These are phyloP conservation scores for Glandiceps talaboti DNA, from an alignment of 53 echinoderm and acorn worm genomes.

Conservation along the genomic window DNA sequence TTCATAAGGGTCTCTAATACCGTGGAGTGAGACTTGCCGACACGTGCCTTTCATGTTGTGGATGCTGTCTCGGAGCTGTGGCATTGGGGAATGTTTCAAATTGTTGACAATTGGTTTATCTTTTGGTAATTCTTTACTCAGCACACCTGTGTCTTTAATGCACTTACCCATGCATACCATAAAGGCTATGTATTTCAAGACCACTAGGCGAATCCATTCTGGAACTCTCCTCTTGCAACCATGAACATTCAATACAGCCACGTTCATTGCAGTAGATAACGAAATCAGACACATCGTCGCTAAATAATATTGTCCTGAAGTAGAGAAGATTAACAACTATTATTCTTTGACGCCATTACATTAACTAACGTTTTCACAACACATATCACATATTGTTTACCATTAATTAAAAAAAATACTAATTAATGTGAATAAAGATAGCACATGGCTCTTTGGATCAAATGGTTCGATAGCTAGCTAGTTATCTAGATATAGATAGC, in stretches of 20 bases:
- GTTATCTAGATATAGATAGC: no score
- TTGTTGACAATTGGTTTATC: conserved; percentile 3
- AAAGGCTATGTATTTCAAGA: conserved; percentile 59
- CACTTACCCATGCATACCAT: conserved; percentile 36
- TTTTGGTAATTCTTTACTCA: not conserved
- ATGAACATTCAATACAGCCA: conserved; percentile 87
- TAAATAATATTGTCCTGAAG: conserved; percentile 90
- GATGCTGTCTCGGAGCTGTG: conserved; percentile 46
- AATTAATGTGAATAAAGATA: no score
- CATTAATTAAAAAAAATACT: no score
- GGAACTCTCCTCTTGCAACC: conserved; percentile 54
- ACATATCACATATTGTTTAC: no score
- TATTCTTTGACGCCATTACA: no score
- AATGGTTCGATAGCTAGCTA: no score
- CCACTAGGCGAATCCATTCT: conserved; percentile 42
- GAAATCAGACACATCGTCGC: conserved; percentile 97
- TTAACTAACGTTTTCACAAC: no score
- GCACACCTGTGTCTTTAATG: not conserved
- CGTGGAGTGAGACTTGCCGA: not conserved
- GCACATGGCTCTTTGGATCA: no score
- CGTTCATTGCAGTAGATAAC: conserved; percentile 96
- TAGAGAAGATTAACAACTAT: no score
- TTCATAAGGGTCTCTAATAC: conserved; percentile 38
- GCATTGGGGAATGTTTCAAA: conserved; percentile 30
- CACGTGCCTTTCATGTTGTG: conserved; percentile 16